Conservation (phyloP, 2,888 invertebrate species). For the Ochropacha duplaris region DNA sequence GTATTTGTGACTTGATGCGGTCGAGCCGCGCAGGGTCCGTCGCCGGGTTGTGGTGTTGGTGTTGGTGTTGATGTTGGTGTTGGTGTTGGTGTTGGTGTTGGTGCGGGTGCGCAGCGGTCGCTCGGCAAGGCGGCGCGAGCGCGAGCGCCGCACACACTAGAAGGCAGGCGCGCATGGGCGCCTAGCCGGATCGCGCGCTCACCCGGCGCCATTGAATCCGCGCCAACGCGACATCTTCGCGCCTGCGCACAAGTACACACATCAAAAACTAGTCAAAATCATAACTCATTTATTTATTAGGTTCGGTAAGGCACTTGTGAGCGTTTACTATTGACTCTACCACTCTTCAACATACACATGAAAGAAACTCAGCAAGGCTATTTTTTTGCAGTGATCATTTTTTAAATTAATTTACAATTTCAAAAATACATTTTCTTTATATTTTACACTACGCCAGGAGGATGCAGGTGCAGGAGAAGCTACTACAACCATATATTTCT, state of each 20-base stretch:
- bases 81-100: slow-evolving; percentile 30
- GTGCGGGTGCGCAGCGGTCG: slow-evolving; percentile 59
- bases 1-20: slow-evolving; percentile 66
- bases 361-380: no score
- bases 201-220: slow-evolving; percentile 76
- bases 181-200: slow-evolving; percentile 70
- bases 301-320: no score
- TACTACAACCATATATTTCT: no score
- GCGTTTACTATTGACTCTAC: no score
- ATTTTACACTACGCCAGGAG: no score
- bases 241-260: slow-evolving; percentile 40
- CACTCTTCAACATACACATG: no score
- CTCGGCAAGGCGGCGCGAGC: slow-evolving; percentile 74
- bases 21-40: slow-evolving; percentile 51
- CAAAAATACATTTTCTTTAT: no score
- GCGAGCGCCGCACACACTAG: slow-evolving; percentile 78
- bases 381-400: no score
- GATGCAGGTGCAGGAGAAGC: no score
- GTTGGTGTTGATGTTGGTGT: slow-evolving; percentile 13
- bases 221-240: slow-evolving; percentile 73
- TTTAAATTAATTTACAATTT: no score
- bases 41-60: slow-evolving; percentile 12
- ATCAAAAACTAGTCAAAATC: no score
- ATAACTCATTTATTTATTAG: no score
- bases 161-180: slow-evolving; percentile 79